These are phyloP conservation scores for Neosilurus hyrtlii DNA, from an alignment of 2,797 vertebrate genomes.

Conservation along the genomic window DNA sequence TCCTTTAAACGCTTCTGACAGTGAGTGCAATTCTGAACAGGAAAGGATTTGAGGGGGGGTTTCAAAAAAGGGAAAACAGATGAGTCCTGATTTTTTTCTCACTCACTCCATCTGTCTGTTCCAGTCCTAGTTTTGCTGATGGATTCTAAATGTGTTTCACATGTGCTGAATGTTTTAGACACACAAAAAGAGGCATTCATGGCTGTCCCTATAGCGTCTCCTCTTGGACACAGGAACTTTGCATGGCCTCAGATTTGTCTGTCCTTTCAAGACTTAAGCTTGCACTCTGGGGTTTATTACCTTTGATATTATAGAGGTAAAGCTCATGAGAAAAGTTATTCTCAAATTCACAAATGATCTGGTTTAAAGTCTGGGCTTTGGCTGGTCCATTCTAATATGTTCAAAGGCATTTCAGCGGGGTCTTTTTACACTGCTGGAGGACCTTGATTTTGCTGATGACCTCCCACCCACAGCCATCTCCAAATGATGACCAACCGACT, in stretches of 20 bases:
- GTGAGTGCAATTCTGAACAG: constrained; percentile 61
- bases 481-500: too few species aligned
- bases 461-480: too few species aligned
- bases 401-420: neutral
- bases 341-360: neutral
- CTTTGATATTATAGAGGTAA: constrained; percentile 55
- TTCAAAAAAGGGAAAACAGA: constrained; percentile 61
- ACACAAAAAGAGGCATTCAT: constrained; percentile 22
- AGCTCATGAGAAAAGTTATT: constrained; percentile 17
- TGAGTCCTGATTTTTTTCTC: constrained; percentile 65
- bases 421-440: too few species aligned
- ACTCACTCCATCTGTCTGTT: constrained; percentile 52
- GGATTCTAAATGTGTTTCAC: constrained; percentile 67
- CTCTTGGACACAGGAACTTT: constrained; percentile 53
- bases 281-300: neutral
- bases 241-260: constrained; percentile 38
- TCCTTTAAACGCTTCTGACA: constrained; percentile 65
- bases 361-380: neutral
- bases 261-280: neutral
- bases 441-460: too few species aligned
- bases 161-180: constrained; percentile 52
- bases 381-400: neutral
- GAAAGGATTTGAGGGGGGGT: constrained; percentile 39
- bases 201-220: neutral
- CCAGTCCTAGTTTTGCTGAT: constrained; percentile 61